phyloP scores from a whole-genome alignment of 2,113 vertebrate genomes.

The Parus major region DNA sequence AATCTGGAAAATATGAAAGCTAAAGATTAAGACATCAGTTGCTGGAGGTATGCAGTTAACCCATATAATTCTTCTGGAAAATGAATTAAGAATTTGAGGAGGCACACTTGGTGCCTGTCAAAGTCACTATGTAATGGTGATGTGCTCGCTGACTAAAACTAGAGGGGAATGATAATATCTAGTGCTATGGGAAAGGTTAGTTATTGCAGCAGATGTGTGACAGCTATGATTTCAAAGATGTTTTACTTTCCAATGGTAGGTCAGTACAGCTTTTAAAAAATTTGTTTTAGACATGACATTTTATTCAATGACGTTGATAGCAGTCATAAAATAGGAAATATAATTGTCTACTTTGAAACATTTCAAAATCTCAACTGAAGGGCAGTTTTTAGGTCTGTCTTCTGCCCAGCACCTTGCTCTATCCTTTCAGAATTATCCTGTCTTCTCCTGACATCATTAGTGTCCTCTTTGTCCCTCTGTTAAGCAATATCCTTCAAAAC shows the following conservation, averaged over 20 bases:
- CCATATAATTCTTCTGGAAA: neutral
- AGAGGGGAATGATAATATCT: neutral
- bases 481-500: neutral
- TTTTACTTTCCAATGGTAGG: neutral
- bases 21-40: neutral
- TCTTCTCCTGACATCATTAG: neutral
- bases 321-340: neutral
- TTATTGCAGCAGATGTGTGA: neutral
- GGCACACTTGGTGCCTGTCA: neutral
- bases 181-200: neutral
- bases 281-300: neutral
- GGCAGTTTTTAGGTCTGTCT: neutral
- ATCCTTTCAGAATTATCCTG: neutral
- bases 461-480: neutral
- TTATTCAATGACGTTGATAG: neutral
- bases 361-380: neutral
- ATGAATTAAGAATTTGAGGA: neutral
- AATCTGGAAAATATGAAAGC: too few relatives aligned
- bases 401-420: neutral
- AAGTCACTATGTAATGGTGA: neutral
- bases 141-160: neutral
- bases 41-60: neutral
- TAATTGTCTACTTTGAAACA: neutral
- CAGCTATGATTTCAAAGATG: neutral
- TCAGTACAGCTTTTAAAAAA: neutral